These are phyloP conservation scores for Leontocebus nigricollis DNA, from an alignment of 2,797 vertebrate species.

Conservation along the genomic window DNA sequence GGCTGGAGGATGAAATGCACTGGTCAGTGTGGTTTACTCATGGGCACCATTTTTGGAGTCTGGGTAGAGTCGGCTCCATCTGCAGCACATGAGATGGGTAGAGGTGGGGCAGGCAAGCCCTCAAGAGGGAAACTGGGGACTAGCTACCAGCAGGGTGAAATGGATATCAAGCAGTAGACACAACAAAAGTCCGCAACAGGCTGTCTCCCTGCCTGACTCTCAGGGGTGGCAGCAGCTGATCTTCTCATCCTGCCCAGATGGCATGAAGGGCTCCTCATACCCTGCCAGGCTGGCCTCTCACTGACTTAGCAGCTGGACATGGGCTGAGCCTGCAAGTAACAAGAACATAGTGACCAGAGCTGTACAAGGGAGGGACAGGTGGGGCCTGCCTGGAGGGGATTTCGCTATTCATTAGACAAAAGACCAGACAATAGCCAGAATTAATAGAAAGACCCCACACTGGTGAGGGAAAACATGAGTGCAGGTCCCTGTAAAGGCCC, in stretches of 20 bases:
- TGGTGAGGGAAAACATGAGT: background rate
- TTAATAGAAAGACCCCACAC: background rate
- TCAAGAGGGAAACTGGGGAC: background rate
- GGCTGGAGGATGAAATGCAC: background rate
- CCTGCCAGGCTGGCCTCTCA: background rate
- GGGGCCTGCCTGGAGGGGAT: background rate
- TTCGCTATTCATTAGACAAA: background rate
- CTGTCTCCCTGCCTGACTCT: background rate
- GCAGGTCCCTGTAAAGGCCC: background rate
- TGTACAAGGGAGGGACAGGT: background rate
- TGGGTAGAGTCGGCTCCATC: background rate
- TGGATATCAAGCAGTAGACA: background rate
- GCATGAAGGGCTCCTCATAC: background rate
- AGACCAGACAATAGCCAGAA: background rate
- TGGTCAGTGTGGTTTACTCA: background rate
- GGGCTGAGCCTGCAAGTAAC: background rate
- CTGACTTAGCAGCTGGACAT: background rate
- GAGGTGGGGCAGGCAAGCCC: background rate
- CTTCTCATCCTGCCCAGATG: background rate
- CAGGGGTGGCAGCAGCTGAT: background rate
- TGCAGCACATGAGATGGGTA: background rate
- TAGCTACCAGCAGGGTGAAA: background rate
- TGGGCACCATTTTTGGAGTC: background rate
- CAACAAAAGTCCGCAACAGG: too few relatives aligned
- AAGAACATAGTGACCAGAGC: background rate